Evolutionary conservation across 2,797 vertebrate genomes (phyloP).

Genomic region (Nyctalus aviator): DNA sequence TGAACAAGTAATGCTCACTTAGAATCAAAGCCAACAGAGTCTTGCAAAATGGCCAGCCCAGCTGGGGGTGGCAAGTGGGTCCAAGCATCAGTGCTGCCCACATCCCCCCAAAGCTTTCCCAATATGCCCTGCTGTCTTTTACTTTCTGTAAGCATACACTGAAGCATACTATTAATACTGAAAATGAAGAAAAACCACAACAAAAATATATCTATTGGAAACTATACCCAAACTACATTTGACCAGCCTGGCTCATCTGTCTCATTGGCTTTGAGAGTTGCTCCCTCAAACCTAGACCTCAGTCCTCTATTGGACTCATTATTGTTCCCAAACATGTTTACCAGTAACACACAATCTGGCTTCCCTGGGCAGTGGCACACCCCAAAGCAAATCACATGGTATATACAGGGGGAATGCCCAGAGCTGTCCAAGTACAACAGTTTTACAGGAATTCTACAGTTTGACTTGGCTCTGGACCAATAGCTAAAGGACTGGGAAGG

Average conservation of each 20-base stretch:
- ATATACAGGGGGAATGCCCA: not conserved
- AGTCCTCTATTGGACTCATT: not conserved
- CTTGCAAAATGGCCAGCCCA: not conserved
- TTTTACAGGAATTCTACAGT: not conserved
- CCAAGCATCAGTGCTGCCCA: not conserved
- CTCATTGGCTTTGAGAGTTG: not conserved
- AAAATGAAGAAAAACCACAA: not conserved
- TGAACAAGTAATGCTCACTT: not conserved
- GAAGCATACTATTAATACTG: not conserved
- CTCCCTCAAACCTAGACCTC: not conserved
- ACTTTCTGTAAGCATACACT: not conserved
- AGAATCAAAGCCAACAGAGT: not conserved
- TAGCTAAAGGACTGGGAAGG: not conserved
- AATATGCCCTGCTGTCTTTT: not conserved
- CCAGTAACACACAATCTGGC: not conserved
- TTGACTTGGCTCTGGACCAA: not conserved
- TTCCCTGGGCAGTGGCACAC: not conserved
- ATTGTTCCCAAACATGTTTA: not conserved
- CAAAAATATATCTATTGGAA: not conserved
- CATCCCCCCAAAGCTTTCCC: not conserved
- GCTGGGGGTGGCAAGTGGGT: not conserved
- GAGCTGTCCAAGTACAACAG: not conserved
- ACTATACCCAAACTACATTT: not conserved
- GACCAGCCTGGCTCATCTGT: not conserved
- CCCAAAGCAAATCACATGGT: not conserved